A percentile compares a stretch with the other conserved stretches of the same genome.
Conservation (phyloP, 2,797 vertebrate species). For the Microctenopoma steveboyesi region DNA sequence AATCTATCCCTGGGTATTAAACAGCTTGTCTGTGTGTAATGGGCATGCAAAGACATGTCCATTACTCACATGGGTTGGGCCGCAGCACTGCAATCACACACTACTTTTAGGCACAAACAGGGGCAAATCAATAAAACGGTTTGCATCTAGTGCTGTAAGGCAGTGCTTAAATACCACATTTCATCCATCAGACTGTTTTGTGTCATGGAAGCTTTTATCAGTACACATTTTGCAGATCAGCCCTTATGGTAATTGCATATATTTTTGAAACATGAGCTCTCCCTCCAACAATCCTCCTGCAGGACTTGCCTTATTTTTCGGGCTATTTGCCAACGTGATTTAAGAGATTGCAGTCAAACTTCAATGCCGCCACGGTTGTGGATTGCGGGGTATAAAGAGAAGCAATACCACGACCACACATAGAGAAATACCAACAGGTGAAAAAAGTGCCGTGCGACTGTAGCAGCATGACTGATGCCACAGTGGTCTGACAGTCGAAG, state of each 20-base stretch:
- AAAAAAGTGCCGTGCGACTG: slow-evolving; percentile 62
- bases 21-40: slow-evolving; percentile 49
- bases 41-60: slow-evolving; percentile 77
- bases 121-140: slow-evolving; percentile 58
- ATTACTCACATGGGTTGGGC: slow-evolving; percentile 73
- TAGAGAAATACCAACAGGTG: slow-evolving; percentile 67
- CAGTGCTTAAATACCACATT: slow-evolving; percentile 45
- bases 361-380: slow-evolving; percentile 50
- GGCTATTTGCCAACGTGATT: slow-evolving; percentile 32
- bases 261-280: slow-evolving; percentile 30
- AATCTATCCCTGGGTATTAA: slow-evolving; percentile 62
- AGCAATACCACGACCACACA: slow-evolving; percentile 55
- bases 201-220: slow-evolving; percentile 58
- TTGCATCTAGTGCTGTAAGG: slow-evolving; percentile 42
- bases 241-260: slow-evolving; percentile 11
- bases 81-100: slow-evolving; percentile 40
- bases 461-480: slow-evolving; percentile 73
- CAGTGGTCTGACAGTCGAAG: slow-evolving; percentile 58
- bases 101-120: slow-evolving; percentile 54
- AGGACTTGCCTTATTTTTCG: slow-evolving; percentile 15
- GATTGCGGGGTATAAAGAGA: slow-evolving; percentile 73
- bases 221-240: slow-evolving; percentile 18
- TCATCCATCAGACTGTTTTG: not conserved
- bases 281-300: not conserved
- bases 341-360: slow-evolving; percentile 47